Conservation (phyloP, 2,113 vertebrate species). For the Brachionichthys hirsutus region DNA sequence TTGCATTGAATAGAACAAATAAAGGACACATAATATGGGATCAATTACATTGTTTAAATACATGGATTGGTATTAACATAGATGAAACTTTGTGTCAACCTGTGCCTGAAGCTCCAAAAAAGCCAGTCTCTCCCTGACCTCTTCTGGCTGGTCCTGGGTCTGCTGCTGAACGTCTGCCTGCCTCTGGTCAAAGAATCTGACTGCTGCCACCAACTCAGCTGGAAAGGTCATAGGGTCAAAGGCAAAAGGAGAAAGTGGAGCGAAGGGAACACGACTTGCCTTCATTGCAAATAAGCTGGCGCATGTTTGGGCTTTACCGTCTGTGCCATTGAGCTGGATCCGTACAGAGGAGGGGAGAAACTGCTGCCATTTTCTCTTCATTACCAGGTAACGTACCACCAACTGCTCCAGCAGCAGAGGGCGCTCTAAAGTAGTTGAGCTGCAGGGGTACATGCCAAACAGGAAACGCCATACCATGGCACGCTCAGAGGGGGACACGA, state of each 20-base stretch:
- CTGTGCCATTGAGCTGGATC: slow-evolving; percentile 76
- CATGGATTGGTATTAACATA: not conserved
- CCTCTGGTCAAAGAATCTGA: slow-evolving; percentile 73
- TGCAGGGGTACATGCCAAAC: slow-evolving; percentile 80
- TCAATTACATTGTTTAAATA: not conserved
- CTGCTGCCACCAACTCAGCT: slow-evolving; percentile 77
- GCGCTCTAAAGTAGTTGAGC: slow-evolving; percentile 78
- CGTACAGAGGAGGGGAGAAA: slow-evolving; percentile 67
- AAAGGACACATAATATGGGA: not conserved
- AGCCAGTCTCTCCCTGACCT: slow-evolving; percentile 62
- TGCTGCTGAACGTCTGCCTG: slow-evolving; percentile 52
- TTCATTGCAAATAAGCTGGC: not conserved
- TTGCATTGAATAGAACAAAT: no score
- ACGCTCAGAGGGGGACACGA: slow-evolving; percentile 69
- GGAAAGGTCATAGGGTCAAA: not conserved
- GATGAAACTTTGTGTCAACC: slow-evolving; percentile 50
- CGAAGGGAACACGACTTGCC: not conserved
- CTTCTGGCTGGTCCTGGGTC: slow-evolving; percentile 52
- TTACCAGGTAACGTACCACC: slow-evolving; percentile 70
- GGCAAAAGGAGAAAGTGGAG: not conserved
- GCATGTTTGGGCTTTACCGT: slow-evolving; percentile 62
- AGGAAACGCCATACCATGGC: slow-evolving; percentile 78
- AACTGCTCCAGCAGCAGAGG: slow-evolving; percentile 76
- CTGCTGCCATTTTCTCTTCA: slow-evolving; percentile 80
- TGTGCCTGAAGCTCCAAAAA: slow-evolving; percentile 81